Evolutionary conservation across 2,797 vertebrate species (phyloP), one percentile per base, ranked within the genome.

Genomic region (Falco biarmicus): DNA sequence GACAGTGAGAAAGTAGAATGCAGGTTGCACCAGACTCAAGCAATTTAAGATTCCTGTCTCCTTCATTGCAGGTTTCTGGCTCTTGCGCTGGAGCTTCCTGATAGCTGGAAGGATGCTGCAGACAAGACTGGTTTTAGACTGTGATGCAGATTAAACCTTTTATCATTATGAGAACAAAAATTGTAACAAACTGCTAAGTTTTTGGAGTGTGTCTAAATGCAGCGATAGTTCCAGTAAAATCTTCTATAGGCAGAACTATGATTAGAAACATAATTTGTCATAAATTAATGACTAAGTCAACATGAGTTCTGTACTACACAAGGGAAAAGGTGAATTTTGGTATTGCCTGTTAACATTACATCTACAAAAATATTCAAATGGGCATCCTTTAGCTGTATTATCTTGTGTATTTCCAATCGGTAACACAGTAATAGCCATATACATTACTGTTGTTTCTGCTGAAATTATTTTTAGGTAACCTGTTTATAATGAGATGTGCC

Each of bases 51-150:
- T 85, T 89, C 47, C 66, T 21, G 57, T 95, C 57, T 89, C 88
- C 73, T 87, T 60, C 54, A 4, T 25, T 89, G 70, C 56, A 87
- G 43, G 15, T 61, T 94, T 94, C 43, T 95, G 59, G 34, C 34
- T 97, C 57, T 93, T 78, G 41, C 84, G 84, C 60, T 87, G 51
- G 84, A 90, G 47, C 25, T 96, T 91, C 90, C 47, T 81, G 31
- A 34, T 94, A 78, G 53, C 83, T 96, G 1, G 48, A 82, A 76
- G 59, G 81, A 50, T 47, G 64, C 63, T 89, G 81, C 76, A 77
- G 65, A 64, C 57, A 51, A 65, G 91, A 11, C 31, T 1, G 3
- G 11, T 87, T 95, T 71, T 34, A 68, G 84, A 56, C 25, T 86
- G 51, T n/a, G 82, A 56, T 68, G 75, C 84, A 90, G 84, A 91